Percentiles rank a stretch among this genome's conserved stretches.
Conservation (phyloP, 2,797 vertebrate species). For the Taenioides sp. region DNA sequence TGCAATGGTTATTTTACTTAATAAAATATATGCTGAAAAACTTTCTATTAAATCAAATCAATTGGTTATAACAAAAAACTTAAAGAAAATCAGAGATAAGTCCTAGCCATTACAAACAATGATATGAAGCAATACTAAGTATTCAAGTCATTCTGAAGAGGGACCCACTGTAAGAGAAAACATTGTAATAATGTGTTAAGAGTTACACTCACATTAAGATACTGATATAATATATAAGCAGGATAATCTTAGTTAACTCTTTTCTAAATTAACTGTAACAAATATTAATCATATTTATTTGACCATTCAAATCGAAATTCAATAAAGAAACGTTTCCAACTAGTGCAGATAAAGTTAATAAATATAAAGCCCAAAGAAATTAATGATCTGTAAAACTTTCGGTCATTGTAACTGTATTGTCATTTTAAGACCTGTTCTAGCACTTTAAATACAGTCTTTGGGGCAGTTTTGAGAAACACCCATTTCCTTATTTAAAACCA, state of each 20-base stretch:
- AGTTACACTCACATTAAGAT: not conserved
- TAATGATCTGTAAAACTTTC: no score
- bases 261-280: no score
- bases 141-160: no score
- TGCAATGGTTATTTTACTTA: not conserved
- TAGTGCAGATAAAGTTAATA: not conserved
- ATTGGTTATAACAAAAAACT: not conserved
- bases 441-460: not conserved
- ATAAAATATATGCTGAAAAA: not conserved
- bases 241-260: not conserved
- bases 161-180: not conserved
- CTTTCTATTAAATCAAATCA: not conserved
- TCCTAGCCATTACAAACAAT: not conserved
- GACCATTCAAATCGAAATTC: not conserved
- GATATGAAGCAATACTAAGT: no score
- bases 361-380: no score
- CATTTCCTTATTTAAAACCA: not conserved
- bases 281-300: no score
- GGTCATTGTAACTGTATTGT: not conserved
- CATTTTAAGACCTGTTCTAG: not conserved
- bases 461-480: not conserved
- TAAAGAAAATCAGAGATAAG: not conserved
- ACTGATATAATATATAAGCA: not conserved
- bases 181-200: not conserved
- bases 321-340: not conserved